Evolutionary conservation across 1,140 invertebrate genomes (phyloP).

Genomic region (Drosophila seguyi): DNA sequence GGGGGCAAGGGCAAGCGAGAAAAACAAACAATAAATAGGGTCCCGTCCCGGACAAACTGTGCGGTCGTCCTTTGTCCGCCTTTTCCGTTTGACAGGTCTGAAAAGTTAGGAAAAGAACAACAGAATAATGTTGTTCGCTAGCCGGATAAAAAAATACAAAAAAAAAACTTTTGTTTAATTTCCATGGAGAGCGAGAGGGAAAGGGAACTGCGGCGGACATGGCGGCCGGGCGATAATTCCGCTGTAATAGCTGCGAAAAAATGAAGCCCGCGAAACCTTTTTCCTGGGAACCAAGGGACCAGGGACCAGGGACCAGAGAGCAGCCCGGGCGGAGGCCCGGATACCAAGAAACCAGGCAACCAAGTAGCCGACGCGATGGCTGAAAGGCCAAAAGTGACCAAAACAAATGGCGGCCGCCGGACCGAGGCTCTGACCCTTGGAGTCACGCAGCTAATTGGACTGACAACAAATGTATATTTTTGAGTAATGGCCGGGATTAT

Average conservation of each 20-base stretch:
- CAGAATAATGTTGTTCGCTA: slow-evolving; percentile 53
- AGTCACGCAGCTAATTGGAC: slow-evolving; percentile 82
- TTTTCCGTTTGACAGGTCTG: slow-evolving; percentile 46
- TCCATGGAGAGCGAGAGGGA: slow-evolving; percentile 48
- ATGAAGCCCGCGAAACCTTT: slow-evolving; percentile 45
- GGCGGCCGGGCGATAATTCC: slow-evolving; percentile 74
- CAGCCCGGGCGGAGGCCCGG: neutral
- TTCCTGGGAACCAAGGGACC: slow-evolving; percentile 34
- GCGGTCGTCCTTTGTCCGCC: slow-evolving; percentile 31
- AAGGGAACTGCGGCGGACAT: slow-evolving; percentile 7
- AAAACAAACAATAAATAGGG: slow-evolving; percentile 52
- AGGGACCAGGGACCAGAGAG: neutral
- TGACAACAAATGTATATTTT: slow-evolving; percentile 79
- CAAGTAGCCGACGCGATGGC: slow-evolving; percentile 42
- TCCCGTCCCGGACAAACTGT: slow-evolving; percentile 25
- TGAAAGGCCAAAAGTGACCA: slow-evolving; percentile 60
- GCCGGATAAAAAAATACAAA: slow-evolving; percentile 36
- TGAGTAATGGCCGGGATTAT: slow-evolving; percentile 79
- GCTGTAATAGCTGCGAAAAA: slow-evolving; percentile 77
- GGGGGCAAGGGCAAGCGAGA: slow-evolving; percentile 11
- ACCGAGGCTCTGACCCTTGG: slow-evolving; percentile 62
- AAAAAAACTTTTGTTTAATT: slow-evolving; percentile 72
- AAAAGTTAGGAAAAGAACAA: slow-evolving; percentile 54
- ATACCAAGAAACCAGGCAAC: slow-evolving; percentile 40
- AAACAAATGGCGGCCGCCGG: slow-evolving; percentile 68